Evolutionary conservation across 2,888 invertebrate genomes (phyloP), one percentile per base, ranked within the genome.

Genomic region (Sarcophaga caerulescens): DNA sequence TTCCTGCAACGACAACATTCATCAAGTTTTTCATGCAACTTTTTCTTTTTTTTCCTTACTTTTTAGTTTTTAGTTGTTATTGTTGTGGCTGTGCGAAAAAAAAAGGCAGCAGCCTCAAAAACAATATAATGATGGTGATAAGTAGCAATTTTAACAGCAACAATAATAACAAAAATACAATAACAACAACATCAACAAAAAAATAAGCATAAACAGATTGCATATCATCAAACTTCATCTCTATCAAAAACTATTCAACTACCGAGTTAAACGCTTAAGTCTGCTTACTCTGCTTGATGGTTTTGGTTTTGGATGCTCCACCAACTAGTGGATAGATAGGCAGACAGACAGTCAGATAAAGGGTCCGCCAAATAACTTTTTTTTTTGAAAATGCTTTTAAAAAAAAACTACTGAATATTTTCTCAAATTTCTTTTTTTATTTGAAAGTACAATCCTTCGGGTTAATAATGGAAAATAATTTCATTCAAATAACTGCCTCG

Each of bases 211-310:
- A 79, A 70, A 44, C 23, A 81, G 81, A 86, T 86, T 86, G 86
- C 86, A 86, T 86, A 86, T 86, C 81, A 86, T 84, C 84, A 86
- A 81, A 81, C 84, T 75, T 84, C 86, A 86, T 86, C 86, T 84
- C 78, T 81, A 84, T 78, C 82, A 75, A 86, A 77, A 84, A 84
- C 84, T 84, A 84, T 84, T 70, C 68, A 81, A 86, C 84, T 84
- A 83, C 86, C 84, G 71, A 71, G 78, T 86, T 81, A 66, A 84
- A 74, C 69, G 84, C 52, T 52, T 52, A 52, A 52, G 52, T 52
- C 12, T 52, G 17, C 52, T 14, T 17, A 52, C 17, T 4, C 52
- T 0, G 12, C 17, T 52, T 52, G 63, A 65, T 75, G 65, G 47
- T 65, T 68, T 60, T n/a, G 17, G 47, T 45, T 71, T n/a, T 79